Conservation (phyloP, 1,140 invertebrate species). For the Apis mellifera region Amel_HAv3.1 CM009940.2:472001-472500, state of each 20-base stretch:
- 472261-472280: background rate
- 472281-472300: background rate
- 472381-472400: background rate
- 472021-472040: background rate
- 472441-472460: too few species aligned
- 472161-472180: background rate
- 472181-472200: conserved; percentile 14
- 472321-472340: conserved; percentile 15
- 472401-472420: background rate
- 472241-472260: background rate
- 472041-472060: too few species aligned
- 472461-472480: too few species aligned
- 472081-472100: background rate
- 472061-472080: background rate
- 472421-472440: background rate
- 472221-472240: too few species aligned
- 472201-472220: background rate
- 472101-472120: background rate
- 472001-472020: background rate
- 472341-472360: conserved; percentile 1
- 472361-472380: background rate
- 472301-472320: background rate
- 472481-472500: too few species aligned
- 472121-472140: background rate
- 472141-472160: background rate